These are phyloP conservation scores for Ceratitis capitata DNA, from an alignment of 1,140 invertebrate genomes.

Conservation along the genomic window DNA sequence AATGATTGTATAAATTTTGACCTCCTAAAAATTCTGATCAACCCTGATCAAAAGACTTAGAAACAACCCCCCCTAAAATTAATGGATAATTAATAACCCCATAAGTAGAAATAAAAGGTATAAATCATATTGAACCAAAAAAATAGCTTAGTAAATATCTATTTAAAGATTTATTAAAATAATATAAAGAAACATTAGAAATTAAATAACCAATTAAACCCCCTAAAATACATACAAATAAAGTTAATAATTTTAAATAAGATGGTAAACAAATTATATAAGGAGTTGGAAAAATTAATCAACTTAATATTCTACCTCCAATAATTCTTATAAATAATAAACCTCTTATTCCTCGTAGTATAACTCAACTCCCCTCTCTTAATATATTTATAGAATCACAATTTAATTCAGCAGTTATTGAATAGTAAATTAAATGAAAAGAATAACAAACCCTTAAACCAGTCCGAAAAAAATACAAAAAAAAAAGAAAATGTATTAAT, in stretches of 20 bases:
- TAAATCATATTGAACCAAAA: constrained; percentile 65
- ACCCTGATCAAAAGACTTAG: constrained; percentile 65
- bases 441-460: constrained; percentile 61
- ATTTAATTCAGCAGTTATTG: no score
- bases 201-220: constrained; percentile 62
- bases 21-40: constrained; percentile 67
- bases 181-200: constrained; percentile 62
- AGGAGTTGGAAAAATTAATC: constrained; percentile 65
- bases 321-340: constrained; percentile 68
- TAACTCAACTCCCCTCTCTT: constrained; percentile 55
- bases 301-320: constrained; percentile 64
- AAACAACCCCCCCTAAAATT: constrained; percentile 50
- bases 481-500: constrained; percentile 50
- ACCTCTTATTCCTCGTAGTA: constrained; percentile 66
- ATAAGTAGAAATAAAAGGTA: constrained; percentile 64
- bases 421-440: no score
- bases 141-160: constrained; percentile 54
- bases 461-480: constrained; percentile 66
- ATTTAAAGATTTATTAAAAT: constrained; percentile 61
- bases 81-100: constrained; percentile 45
- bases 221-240: constrained; percentile 65
- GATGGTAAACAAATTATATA: constrained; percentile 68
- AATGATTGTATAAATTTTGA: constrained; percentile 59
- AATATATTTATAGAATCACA: constrained; percentile 66
- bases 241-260: constrained; percentile 65